phyloP scores from a whole-genome alignment of 2,888 invertebrate species.

The Meloe dianella region DNA sequence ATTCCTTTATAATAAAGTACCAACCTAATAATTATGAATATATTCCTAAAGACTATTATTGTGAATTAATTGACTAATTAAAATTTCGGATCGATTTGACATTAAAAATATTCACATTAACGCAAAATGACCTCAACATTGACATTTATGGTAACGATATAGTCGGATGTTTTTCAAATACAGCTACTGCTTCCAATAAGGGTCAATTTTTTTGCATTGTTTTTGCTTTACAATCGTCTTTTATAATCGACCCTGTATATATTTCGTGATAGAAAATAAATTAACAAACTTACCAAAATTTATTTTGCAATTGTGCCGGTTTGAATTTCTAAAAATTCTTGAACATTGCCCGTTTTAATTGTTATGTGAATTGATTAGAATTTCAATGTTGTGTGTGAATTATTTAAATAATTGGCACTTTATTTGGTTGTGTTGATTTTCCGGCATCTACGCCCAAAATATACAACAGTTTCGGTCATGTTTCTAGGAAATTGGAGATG shows the following conservation, averaged over 20 bases:
- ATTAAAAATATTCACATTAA: not conserved
- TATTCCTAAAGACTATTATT: not conserved
- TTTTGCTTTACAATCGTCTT: not conserved
- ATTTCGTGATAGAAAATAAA: not conserved
- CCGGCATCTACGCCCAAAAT: constrained; percentile 22
- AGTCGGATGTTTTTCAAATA: constrained; percentile 29
- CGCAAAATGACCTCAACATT: constrained; percentile 48
- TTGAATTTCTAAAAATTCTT: not conserved
- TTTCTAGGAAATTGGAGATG: constrained; percentile 1
- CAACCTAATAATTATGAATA: not conserved
- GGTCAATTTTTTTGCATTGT: not conserved
- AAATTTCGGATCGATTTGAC: not conserved
- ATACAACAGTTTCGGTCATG: constrained; percentile 8
- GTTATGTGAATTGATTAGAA: not conserved
- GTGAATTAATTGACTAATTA: constrained; percentile 1
- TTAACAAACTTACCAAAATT: constrained; percentile 5
- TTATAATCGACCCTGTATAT: not conserved
- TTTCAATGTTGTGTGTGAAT: not conserved
- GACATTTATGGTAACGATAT: constrained; percentile 46
- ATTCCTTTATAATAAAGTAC: not conserved
- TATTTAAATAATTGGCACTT: constrained; percentile 19
- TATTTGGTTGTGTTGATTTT: constrained; percentile 19
- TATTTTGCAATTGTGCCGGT: not conserved
- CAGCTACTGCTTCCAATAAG: constrained; percentile 22
- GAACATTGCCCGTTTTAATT: not conserved